Conservation (phyloP, 2,888 invertebrate genomes). For the Drosophila maculinotata region DNA sequence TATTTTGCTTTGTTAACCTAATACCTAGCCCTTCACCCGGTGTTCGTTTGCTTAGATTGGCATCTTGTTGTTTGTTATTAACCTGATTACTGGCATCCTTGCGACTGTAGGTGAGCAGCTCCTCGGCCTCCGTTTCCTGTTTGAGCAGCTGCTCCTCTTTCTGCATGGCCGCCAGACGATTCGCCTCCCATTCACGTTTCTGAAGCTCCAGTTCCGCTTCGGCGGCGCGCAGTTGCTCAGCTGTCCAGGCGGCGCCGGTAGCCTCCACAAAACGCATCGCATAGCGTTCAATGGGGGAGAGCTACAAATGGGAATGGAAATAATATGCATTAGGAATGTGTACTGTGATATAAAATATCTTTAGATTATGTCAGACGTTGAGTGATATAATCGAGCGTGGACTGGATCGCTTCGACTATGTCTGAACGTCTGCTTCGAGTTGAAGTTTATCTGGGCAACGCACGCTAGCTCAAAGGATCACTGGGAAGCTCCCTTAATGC, state of each 20-base stretch:
- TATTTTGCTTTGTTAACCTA: slow-evolving; percentile 52
- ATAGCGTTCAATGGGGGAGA: slow-evolving; percentile 97
- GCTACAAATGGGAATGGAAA: slow-evolving; percentile 86
- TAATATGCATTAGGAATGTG: neutral
- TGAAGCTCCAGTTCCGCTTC: slow-evolving; percentile 94
- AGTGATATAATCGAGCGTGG: slow-evolving; percentile 84
- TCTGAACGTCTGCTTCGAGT: slow-evolving; percentile 79
- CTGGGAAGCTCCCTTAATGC: slow-evolving; percentile 12
- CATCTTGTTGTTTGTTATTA: slow-evolving; percentile 86
- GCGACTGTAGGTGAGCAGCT: slow-evolving; percentile 90
- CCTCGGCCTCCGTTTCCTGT: slow-evolving; percentile 87
- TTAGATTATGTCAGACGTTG: slow-evolving; percentile 78
- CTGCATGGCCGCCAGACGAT: slow-evolving; percentile 90
- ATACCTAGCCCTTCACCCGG: slow-evolving; percentile 29
- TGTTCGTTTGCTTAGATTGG: slow-evolving; percentile 60
- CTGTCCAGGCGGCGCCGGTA: slow-evolving; percentile 91
- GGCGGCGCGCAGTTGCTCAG: slow-evolving; percentile 94
- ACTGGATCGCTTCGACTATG: slow-evolving; percentile 82
- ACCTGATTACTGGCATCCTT: slow-evolving; percentile 94
- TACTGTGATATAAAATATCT: neutral
- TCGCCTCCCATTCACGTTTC: slow-evolving; percentile 95
- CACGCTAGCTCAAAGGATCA: slow-evolving; percentile 39
- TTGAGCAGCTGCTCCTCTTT: slow-evolving; percentile 88
- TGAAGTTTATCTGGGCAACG: slow-evolving; percentile 63
- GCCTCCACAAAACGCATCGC: slow-evolving; percentile 97